Base-by-base conservation (phyloP, 2,797 vertebrate genomes). In the Tolypeutes matacus region DNA sequence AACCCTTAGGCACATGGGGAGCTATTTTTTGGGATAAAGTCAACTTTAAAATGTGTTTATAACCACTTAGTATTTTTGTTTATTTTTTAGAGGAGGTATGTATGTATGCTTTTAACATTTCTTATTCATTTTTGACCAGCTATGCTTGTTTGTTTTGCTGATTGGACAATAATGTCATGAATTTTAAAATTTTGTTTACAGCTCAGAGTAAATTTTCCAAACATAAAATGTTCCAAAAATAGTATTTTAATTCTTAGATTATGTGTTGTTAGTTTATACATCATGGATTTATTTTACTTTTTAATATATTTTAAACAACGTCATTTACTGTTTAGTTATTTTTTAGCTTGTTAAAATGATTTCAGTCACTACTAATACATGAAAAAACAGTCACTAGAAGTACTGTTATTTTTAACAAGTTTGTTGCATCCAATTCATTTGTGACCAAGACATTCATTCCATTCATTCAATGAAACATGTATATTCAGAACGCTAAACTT, bases 261-360 rank as follows among this genome's bases (percentile, higher is more conserved):
- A 14, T 88, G 4, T 82, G 53, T 84, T 89, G 11, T 88, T 91
- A 87, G 72, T 14, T 88, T 96, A 49, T 80, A 34, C 11, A 3
- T 89, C 36, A 64, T 49, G 42, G 42, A 67, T n/a, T 88, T 3
- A 60, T 77, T 70, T 85, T 81, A 77, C 11, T 77, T 60, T 89
- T 80, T 49, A 84, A 25, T 86, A 23, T 81, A 21, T 75, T 94
- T 95, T 86, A 85, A 86, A 51, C 60, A 85, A 23, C 94, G 70
- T 76, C 82, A 58, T 25, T 75, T 49, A 49, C 2, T 86, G 82
- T 86, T 56, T 53, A 60, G 58, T 72, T 91, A 53, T 25, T 86
- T 94, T 94, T 83, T 87, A 93, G 82, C 31, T 17, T 92, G 85
- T 76, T 20, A 87, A 93, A 65, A 62, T 86, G 87, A 89, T 91